These are phyloP conservation scores for Grus americana DNA, from an alignment of 2,113 vertebrate genomes.

Conservation along the genomic window DNA sequence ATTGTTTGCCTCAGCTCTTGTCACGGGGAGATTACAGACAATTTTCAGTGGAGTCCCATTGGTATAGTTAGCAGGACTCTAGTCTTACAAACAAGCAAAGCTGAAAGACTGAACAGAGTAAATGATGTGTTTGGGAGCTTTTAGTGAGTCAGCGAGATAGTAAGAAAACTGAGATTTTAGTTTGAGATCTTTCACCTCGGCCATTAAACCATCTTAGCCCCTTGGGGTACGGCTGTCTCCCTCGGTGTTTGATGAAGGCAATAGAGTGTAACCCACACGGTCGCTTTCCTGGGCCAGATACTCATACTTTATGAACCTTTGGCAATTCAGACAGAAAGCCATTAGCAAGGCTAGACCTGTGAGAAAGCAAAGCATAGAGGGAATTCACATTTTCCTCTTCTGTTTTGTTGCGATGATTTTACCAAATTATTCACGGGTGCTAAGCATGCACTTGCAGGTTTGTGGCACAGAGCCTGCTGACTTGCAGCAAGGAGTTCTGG, in stretches of 20 bases:
- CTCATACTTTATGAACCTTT: neutral
- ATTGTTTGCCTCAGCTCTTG: neutral
- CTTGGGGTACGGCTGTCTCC: neutral
- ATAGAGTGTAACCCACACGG: accelerated
- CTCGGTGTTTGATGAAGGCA: neutral
- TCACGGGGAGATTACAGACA: accelerated
- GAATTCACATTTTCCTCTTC: neutral
- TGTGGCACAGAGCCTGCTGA: neutral
- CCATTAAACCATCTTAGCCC: neutral
- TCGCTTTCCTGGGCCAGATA: neutral
- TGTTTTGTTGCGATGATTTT: neutral
- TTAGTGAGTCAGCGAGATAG: neutral
- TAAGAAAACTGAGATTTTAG: neutral
- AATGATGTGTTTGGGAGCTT: neutral
- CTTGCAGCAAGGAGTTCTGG: neutral
- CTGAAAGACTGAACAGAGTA: neutral
- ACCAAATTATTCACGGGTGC: neutral
- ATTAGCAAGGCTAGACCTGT: neutral
- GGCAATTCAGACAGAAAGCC: neutral
- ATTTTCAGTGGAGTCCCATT: neutral
- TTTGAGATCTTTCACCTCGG: neutral
- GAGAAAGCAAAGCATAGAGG: neutral
- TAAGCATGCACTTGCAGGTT: accelerated
- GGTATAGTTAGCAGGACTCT: neutral
- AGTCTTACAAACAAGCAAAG: neutral